Evolutionary conservation across 1,140 invertebrate species (phyloP).

Genomic region (Spodoptera frugiperda): DNA sequence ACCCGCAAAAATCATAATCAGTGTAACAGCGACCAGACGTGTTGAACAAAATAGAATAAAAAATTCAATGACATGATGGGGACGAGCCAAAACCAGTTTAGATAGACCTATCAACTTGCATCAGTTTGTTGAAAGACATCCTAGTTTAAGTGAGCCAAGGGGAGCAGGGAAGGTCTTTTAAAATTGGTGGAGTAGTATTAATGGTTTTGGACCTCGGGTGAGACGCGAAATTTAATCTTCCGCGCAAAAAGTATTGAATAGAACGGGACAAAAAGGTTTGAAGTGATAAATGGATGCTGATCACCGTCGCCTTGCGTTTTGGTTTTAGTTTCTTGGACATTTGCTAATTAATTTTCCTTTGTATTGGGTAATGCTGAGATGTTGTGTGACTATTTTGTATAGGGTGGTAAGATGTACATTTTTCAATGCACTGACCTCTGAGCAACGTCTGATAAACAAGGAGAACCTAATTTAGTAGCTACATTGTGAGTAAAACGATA

Average conservation of each 20-base stretch:
- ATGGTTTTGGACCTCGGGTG: conserved; percentile 74
- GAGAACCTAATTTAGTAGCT: too few relatives aligned
- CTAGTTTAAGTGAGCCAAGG: conserved; percentile 18
- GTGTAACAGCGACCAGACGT: conserved; percentile 75
- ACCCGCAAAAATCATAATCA: conserved; percentile 80
- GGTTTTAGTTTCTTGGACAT: conserved; percentile 53
- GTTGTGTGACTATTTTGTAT: not conserved
- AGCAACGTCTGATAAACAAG: too few relatives aligned
- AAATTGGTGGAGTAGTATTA: conserved; percentile 71
- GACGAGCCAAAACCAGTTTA: conserved; percentile 61
- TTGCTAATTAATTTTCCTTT: conserved; percentile 44
- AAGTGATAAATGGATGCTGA: conserved; percentile 81
- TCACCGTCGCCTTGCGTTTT: conserved; percentile 64
- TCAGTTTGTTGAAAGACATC: conserved; percentile 24
- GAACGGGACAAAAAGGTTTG: conserved; percentile 73
- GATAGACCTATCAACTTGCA: conserved; percentile 56
- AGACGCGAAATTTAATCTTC: conserved; percentile 82
- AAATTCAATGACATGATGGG: conserved; percentile 67
- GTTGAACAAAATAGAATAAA: conserved; percentile 69
- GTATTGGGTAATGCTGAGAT: not conserved
- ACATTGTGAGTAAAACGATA: too few relatives aligned
- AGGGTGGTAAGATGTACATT: not conserved
- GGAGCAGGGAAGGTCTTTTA: conserved; percentile 53
- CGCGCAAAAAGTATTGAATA: conserved; percentile 82
- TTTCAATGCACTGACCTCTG: too few relatives aligned